Evolutionary conservation across 2,888 invertebrate species (phyloP), one percentile per base, ranked within the genome.

Genomic region (Lissonota sp.): DNA sequence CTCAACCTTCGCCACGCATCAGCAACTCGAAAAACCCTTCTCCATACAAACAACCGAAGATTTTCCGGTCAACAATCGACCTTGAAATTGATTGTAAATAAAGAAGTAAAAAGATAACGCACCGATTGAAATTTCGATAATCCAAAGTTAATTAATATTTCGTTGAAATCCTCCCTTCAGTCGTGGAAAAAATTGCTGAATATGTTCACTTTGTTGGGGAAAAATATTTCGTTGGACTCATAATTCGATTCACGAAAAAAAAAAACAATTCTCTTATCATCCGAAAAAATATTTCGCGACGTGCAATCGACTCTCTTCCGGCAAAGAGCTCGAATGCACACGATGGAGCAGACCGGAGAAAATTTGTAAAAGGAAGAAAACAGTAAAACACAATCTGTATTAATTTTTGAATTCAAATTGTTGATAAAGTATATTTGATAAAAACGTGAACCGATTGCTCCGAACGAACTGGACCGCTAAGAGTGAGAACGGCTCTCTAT

Each of bases 401-500:
- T 51, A 14, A 7, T 53, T 12, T 51, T 53, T 3, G 2, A 14
- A 7, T 53, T 4, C 6, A 42, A 42, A 62, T 26, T 7, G 57
- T 64, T 51, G 55, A 49, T 49, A 57, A 58, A 49, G 12, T 46
- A 26, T 26, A 26, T 26, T 26, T 26, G 26, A 26, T 26, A 72
- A 64, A 80, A 39, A 73, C 64, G 60, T 60, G 79, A 73, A 57
- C 73, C 60, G 73, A 60, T 78, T 51, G 74, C 73, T 73, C 46
- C 44, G 16, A 83, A 85, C 85, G 84, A 82, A 90, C 90, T 90
- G 90, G 84, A 88, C 84, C 87, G 83, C 64, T 53, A 74, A 77
- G 80, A 75, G 85, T 78, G 79, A 74, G 84, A 85, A 82, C 89
- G 86, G 80, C 85, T 85, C 84, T 87, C 86, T 90, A 88, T 89